Conservation (phyloP, 2,888 invertebrate species). For the Siphlonurus alternatus region DNA sequence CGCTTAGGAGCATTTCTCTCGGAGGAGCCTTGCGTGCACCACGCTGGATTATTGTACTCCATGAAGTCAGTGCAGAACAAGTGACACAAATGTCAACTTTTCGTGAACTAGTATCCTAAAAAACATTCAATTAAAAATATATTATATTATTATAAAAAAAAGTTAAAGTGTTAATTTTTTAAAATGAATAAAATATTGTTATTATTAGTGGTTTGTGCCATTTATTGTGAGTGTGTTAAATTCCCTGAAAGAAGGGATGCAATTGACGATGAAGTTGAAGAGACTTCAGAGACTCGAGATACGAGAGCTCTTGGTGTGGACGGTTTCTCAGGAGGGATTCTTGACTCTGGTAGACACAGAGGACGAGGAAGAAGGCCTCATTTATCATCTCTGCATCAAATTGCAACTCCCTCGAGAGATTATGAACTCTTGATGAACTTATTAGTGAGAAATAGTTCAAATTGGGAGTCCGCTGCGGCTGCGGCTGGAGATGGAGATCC, state of each 20-base stretch:
- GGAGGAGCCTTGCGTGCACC: background rate
- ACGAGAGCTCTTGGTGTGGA: background rate
- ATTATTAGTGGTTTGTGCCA: no score
- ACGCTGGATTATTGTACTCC: background rate
- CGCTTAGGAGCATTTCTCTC: background rate
- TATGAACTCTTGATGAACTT: background rate
- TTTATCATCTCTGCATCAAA: background rate
- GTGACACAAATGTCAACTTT: background rate
- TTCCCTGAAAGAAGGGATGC: background rate
- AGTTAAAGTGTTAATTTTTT: no score
- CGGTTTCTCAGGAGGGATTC: background rate
- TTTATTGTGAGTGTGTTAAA: background rate
- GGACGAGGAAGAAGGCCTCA: background rate
- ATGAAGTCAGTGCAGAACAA: no score
- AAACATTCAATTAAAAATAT: no score
- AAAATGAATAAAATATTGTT: no score
- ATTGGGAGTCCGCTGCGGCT: background rate
- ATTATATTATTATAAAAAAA: no score
- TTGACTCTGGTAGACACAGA: background rate
- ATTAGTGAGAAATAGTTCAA: background rate
- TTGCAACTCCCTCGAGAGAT: background rate
- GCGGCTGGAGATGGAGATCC: slow-evolving; percentile 2
- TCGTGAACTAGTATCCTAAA: background rate
- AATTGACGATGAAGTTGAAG: background rate
- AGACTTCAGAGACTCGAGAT: background rate